These are phyloP conservation scores for Serranus cabrilla DNA, from an alignment of 2,797 vertebrate genomes.

Conservation along the genomic window DNA sequence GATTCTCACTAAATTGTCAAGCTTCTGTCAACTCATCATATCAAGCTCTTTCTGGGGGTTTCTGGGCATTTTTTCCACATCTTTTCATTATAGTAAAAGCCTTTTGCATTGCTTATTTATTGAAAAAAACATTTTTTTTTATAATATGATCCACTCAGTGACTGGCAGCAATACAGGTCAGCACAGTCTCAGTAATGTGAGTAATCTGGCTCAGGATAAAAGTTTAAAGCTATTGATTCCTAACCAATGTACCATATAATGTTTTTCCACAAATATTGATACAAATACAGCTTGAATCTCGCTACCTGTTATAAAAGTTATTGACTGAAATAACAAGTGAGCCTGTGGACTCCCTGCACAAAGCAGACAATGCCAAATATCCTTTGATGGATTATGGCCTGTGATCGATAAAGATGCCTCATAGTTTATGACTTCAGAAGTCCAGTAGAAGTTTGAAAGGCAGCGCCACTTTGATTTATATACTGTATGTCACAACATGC, in stretches of 20 bases:
- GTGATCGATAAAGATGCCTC: slow-evolving; percentile 55
- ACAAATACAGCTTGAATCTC: slow-evolving; percentile 45
- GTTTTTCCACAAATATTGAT: slow-evolving; percentile 64
- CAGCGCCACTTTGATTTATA: slow-evolving; percentile 16
- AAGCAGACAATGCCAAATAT: slow-evolving; percentile 45
- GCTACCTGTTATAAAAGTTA: slow-evolving; percentile 53
- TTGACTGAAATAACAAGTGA: slow-evolving; percentile 59
- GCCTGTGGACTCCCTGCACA: slow-evolving; percentile 30
- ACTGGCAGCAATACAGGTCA: slow-evolving; percentile 1
- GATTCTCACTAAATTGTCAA: slow-evolving; percentile 35
- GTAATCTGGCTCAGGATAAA: slow-evolving; percentile 36
- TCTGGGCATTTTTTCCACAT: background rate
- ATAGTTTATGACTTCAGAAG: slow-evolving; percentile 32
- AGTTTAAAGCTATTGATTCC: slow-evolving; percentile 58
- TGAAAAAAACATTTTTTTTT: background rate
- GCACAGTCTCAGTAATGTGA: slow-evolving; percentile 4
- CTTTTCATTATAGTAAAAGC: background rate
- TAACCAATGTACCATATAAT: slow-evolving; percentile 25
- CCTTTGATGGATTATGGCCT: slow-evolving; percentile 46
- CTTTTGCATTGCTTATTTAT: background rate
- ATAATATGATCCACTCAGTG: background rate
- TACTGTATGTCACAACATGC: background rate
- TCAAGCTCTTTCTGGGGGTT: slow-evolving; percentile 1
- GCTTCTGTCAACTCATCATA: slow-evolving; percentile 28
- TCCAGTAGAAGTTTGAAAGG: slow-evolving; percentile 11